Conservation (phyloP, 1,140 invertebrate genomes). For the Drosophila rufa region DNA sequence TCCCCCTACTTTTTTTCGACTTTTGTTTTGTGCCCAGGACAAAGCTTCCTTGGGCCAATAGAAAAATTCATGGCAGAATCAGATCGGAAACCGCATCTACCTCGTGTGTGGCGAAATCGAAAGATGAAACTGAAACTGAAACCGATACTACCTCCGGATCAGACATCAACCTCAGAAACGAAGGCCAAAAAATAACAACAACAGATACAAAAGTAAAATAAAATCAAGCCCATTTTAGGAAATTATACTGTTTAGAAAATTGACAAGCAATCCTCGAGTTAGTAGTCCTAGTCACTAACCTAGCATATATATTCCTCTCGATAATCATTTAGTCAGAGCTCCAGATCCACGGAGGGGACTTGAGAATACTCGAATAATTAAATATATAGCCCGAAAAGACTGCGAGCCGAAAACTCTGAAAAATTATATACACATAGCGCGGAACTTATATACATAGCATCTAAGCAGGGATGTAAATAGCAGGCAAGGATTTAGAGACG, state of each 20-base stretch:
- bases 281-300: conserved; percentile 63
- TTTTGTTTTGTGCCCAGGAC: conserved; percentile 19
- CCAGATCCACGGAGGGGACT: conserved; percentile 45
- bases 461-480: conserved; percentile 44
- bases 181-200: conserved; percentile 16
- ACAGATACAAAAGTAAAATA: conserved; percentile 1
- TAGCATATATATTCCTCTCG: conserved; percentile 57
- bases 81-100: conserved; percentile 64
- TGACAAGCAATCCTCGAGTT: conserved; percentile 74
- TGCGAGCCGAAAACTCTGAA: conserved; percentile 83
- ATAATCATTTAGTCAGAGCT: conserved; percentile 74
- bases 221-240: conserved; percentile 34
- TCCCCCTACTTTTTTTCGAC: not conserved
- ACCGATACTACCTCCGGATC: conserved; percentile 70
- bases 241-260: conserved; percentile 58
- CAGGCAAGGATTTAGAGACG: conserved; percentile 10
- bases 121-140: conserved; percentile 48
- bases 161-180: conserved; percentile 39
- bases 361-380: conserved; percentile 67
- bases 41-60: conserved; percentile 29
- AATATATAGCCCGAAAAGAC: conserved; percentile 79
- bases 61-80: conserved; percentile 46
- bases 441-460: conserved; percentile 43
- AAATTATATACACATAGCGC: conserved; percentile 71
- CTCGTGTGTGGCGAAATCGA: conserved; percentile 48